A percentile compares a stretch with the other conserved stretches of the same genome.
Conservation (phyloP, 2,113 vertebrate genomes). For the Xiphorhynchus elegans region DNA sequence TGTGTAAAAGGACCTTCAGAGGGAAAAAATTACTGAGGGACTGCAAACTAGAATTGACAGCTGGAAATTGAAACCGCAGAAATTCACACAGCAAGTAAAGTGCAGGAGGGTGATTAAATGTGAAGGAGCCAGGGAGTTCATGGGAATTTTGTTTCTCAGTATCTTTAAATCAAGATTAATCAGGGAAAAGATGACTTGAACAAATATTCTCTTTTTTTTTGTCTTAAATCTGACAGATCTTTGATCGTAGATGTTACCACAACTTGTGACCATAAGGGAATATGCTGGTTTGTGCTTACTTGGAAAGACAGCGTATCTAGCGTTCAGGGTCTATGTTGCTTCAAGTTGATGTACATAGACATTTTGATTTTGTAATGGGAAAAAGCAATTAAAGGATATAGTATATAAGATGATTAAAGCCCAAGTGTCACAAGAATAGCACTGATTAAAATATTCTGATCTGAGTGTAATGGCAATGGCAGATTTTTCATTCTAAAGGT, state of each 20-base stretch:
- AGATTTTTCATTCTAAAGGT: not conserved
- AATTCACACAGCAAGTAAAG: not conserved
- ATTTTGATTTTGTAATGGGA: not conserved
- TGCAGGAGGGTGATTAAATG: not conserved
- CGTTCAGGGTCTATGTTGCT: not conserved
- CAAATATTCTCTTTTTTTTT: not conserved
- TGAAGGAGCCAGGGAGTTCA: not conserved
- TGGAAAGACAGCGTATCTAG: not conserved
- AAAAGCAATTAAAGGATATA: not conserved
- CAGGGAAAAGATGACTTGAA: not conserved
- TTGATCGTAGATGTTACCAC: not conserved
- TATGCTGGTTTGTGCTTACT: not conserved
- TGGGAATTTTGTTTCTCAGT: not conserved
- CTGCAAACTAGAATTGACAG: not conserved
- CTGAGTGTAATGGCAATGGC: not conserved
- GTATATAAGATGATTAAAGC: not conserved
- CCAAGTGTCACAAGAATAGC: not conserved
- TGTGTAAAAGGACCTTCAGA: accelerated
- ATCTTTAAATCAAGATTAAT: not conserved
- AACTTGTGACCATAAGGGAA: not conserved
- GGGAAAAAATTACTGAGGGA: not conserved
- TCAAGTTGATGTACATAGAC: not conserved
- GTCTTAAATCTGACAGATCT: not conserved
- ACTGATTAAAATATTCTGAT: not conserved
- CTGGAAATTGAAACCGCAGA: not conserved